These are phyloP conservation scores for Oncorhynchus nerka DNA, from an alignment of 2,113 vertebrate species.

Conservation along the genomic window DNA sequence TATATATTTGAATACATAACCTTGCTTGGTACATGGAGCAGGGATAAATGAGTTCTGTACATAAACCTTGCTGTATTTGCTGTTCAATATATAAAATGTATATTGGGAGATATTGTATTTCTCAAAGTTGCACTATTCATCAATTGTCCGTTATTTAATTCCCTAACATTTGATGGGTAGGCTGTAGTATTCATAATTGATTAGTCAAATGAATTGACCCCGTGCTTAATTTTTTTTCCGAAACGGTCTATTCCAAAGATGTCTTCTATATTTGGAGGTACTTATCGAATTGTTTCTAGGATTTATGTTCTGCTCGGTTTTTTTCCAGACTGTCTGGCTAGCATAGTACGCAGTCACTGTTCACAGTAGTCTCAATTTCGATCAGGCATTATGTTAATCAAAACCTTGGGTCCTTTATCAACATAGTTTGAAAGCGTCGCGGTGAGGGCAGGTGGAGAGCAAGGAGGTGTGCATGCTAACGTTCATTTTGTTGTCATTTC, in stretches of 20 bases:
- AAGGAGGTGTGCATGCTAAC: slow-evolving; percentile 31
- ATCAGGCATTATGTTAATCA: slow-evolving; percentile 47
- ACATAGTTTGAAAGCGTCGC: slow-evolving; percentile 70
- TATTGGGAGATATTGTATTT: slow-evolving; percentile 56
- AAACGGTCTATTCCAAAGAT: too few relatives aligned
- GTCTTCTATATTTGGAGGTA: too few relatives aligned
- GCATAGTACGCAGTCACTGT: too few relatives aligned
- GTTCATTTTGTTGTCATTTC: neutral
- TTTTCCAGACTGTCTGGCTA: too few relatives aligned
- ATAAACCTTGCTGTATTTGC: slow-evolving; percentile 32
- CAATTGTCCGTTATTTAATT: neutral
- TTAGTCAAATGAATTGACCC: too few relatives aligned
- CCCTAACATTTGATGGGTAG: neutral
- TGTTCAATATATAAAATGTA: slow-evolving; percentile 45
- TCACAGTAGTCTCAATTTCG: slow-evolving; percentile 29
- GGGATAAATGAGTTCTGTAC: slow-evolving; percentile 7
- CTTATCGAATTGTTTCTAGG: too few relatives aligned
- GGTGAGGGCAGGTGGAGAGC: slow-evolving; percentile 53
- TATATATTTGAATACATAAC: slow-evolving; percentile 22
- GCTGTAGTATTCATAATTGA: too few relatives aligned
- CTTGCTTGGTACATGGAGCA: neutral
- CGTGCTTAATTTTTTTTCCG: neutral
- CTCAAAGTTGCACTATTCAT: slow-evolving; percentile 67
- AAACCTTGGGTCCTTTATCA: slow-evolving; percentile 53
- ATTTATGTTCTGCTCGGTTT: too few relatives aligned